phyloP scores from a whole-genome alignment of 2,113 vertebrate genomes.

The Zapornia atra region DNA sequence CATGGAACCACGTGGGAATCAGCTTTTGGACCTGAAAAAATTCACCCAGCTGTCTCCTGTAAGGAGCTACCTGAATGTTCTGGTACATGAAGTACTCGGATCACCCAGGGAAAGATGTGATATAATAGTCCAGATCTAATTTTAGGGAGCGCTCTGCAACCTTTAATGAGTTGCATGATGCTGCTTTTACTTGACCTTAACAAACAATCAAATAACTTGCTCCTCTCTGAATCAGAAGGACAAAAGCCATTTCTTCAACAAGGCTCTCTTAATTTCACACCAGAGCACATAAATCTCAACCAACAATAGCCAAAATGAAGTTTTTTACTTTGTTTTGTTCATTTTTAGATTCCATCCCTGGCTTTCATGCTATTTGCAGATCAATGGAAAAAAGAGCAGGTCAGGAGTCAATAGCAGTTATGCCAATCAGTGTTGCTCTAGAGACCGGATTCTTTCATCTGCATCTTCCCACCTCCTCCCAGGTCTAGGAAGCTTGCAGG shows the following conservation, averaged over 20 bases:
- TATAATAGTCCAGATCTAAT: fast-evolving
- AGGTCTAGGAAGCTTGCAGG: neutral
- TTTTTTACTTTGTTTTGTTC: neutral
- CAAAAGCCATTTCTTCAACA: neutral
- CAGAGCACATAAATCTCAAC: neutral
- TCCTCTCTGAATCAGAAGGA: neutral
- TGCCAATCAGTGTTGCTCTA: neutral
- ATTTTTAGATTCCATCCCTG: neutral
- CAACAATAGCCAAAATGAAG: neutral
- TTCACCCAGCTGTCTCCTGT: neutral
- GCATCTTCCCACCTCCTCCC: neutral
- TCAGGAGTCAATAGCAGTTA: neutral
- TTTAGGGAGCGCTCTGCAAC: neutral
- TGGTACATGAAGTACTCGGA: neutral
- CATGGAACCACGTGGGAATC: neutral
- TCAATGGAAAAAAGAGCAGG: neutral
- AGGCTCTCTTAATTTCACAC: neutral
- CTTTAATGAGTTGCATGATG: neutral
- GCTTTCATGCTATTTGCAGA: neutral
- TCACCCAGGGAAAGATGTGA: fast-evolving
- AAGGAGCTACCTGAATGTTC: neutral
- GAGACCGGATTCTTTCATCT: neutral
- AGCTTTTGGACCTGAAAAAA: neutral
- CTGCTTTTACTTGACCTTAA: neutral
- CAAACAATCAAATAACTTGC: neutral